Evolutionary conservation across 2,797 vertebrate species (phyloP).

Genomic region (Parauchenoglanis ngamensis): DNA sequence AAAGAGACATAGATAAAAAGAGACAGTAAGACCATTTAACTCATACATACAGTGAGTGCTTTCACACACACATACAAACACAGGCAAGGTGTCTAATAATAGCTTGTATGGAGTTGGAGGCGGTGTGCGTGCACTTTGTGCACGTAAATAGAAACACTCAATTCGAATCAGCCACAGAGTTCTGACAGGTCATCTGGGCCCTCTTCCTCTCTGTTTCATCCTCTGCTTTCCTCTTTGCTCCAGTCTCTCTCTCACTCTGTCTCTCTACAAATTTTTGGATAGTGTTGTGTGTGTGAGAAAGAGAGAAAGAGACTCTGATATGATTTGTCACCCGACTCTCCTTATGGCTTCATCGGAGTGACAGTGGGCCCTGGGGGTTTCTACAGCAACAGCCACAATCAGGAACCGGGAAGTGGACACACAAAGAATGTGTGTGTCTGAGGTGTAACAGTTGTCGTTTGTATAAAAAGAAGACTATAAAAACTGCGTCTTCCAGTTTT

Average conservation of each 20-base stretch:
- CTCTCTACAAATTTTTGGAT: neutral
- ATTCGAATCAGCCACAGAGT: constrained; percentile 9
- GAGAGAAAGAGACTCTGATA: constrained; percentile 18
- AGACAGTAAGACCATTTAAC: neutral
- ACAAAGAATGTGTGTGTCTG: neutral
- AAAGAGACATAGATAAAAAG: neutral
- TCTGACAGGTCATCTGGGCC: constrained; percentile 23
- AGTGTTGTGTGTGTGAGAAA: neutral
- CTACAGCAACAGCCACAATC: neutral
- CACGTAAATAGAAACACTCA: constrained; percentile 10
- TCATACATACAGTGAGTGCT: too few relatives aligned
- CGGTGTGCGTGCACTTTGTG: neutral
- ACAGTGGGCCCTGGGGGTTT: constrained; percentile 10
- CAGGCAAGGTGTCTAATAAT: neutral
- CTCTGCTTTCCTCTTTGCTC: neutral
- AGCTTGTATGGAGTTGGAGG: neutral
- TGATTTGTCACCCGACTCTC: constrained; percentile 19
- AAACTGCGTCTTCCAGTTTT: neutral
- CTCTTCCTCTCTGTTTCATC: neutral
- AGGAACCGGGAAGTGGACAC: neutral
- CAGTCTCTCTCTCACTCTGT: neutral
- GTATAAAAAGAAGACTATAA: neutral
- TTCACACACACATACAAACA: neutral
- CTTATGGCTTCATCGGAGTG: constrained; percentile 5
- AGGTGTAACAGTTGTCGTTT: too few relatives aligned